Evolutionary conservation across 2,888 invertebrate genomes (phyloP), one percentile per base, ranked within the genome.

Genomic region (Pharmacophagus antenor): DNA sequence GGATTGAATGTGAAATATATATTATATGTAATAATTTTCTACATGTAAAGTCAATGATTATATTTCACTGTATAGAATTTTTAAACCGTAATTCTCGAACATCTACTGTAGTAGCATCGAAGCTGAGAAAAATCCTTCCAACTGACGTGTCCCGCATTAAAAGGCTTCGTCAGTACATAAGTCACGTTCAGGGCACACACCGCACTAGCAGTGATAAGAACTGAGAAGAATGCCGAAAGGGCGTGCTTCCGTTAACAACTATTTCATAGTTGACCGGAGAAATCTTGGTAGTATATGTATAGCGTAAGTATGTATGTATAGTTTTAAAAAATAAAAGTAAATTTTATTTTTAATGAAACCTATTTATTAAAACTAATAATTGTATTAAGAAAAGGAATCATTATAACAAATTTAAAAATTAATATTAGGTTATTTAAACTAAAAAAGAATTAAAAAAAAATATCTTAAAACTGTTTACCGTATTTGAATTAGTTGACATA

Each of bases 101-200:
- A 42, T 42, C 17, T n/a, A 17, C n/a, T 42, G n/a, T 20, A 41
- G 17, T 44, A 25, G 15, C 31, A 15, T 1, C 20, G 6, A 22
- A 41, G 41, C 44, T 22, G 46, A 22, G 22, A 21, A n/a, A 41
- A n/a, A 25, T 48, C 65, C 59, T 63, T 61, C 53, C 53, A 63
- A 61, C 57, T 67, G 66, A 72, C 78, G 77, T 78, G 81, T 69
- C 70, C 66, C 63, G 82, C 71, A 82, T 80, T 67, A 63, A 61
- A 59, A 65, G 67, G 64, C 66, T 67, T 63, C 61, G 56, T 62
- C 57, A 62, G 73, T 71, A 84, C 80, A 77, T 74, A 65, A 68
- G 79, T 85, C 85, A 84, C 85, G 84, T 84, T 75, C 58, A 65
- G 66, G 70, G 73, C 70, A 71, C 76, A 73, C 69, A 65, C 67